Evolutionary conservation across 2,888 invertebrate genomes (phyloP), one percentile per base, ranked within the genome.

Genomic region (Andrena haemorrhoa): DNA sequence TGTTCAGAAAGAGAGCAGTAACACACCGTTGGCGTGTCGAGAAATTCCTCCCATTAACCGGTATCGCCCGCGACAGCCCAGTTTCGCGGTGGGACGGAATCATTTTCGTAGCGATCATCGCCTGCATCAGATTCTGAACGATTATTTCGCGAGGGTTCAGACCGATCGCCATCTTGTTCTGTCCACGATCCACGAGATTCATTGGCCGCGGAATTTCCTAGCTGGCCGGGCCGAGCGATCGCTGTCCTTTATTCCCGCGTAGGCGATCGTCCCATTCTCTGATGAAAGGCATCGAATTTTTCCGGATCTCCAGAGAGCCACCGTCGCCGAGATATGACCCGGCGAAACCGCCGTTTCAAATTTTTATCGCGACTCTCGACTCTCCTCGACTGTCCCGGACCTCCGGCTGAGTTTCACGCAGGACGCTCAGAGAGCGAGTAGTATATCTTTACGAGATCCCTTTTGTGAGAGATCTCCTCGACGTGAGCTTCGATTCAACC

Each of bases 321-420:
- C n/a, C 70, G 49, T 71, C 56, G 69, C 41, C 72, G 63, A 75
- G 75, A 79, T 75, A 73, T 63, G 65, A 53, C 51, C 31, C 65
- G 12, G 65, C 68, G 78, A 74, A 78, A 72, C 71, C 60, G 75
- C 72, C 71, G 74, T 72, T 75, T 79, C 8, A 63, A 75, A 79
- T 75, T 83, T 83, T 83, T 74, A 75, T 61, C 31, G 64, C 12
- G 49, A n/a, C 20, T 20, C 61, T 35, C 56, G 31, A 66, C 60
- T 35, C 8, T 56, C 26, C 56, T 35, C 56, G 26, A 63, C 60
- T 47, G 8, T 60, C 26, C 65, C 68, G 60, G 72, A 73, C 72
- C 65, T 63, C n/a, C 8, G 31, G 63, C 68, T 51, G 7, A 12
- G n/a, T 63, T 53, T 53, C 12, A 75, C 66, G 56, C 35, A 51